Conservation (phyloP, 2,888 invertebrate genomes). For the Ptychoptera albimana region DNA sequence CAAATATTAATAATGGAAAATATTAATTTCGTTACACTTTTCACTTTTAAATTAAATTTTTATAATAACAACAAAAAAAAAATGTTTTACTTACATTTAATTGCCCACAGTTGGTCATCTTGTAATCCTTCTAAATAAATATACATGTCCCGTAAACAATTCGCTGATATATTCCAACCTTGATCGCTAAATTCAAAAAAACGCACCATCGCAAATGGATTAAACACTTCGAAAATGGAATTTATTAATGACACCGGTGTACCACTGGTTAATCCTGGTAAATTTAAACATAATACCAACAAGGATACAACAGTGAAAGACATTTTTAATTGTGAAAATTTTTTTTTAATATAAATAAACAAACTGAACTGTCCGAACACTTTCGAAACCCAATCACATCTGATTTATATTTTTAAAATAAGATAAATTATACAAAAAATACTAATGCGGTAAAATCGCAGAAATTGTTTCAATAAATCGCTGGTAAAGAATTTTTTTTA, state of each 20-base stretch:
- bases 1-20: not conserved
- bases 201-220: constrained; percentile 18
- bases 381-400: no score
- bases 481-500: no score
- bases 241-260: constrained; percentile 15
- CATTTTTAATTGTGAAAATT: no score
- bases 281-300: no score
- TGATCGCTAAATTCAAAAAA: constrained; percentile 23
- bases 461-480: no score
- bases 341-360: no score
- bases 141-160: constrained; percentile 20
- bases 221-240: constrained; percentile 21
- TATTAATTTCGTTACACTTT: not conserved
- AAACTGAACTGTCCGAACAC: no score
- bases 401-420: no score
- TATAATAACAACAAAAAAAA: not conserved
- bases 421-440: no score
- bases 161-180: constrained; percentile 21
- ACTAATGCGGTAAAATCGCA: no score
- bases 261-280: not conserved
- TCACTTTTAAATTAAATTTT: not conserved
- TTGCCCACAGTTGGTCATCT: constrained; percentile 19
- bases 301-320: no score
- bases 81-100: constrained; percentile 17
- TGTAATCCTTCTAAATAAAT: constrained; percentile 19